Evolutionary conservation across 2,888 invertebrate species (phyloP).

Genomic region (Drosophila kokeensis): DNA sequence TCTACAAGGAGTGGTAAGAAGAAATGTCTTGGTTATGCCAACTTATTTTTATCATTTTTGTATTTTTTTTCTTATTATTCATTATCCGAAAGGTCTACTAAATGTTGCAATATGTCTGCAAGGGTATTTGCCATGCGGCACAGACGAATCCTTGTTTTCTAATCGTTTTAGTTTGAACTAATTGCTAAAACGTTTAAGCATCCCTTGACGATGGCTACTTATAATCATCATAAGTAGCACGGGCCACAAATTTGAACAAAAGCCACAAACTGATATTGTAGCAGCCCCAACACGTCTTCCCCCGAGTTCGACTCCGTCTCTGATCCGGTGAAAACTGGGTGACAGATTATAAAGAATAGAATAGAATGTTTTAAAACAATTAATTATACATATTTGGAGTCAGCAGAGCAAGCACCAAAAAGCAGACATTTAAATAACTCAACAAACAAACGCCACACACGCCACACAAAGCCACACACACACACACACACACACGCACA

Average conservation of each 20-base stretch:
- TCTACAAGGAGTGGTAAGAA: no score
- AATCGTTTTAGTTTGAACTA: constrained; percentile 38
- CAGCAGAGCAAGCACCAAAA: constrained; percentile 43
- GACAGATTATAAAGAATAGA: constrained; percentile 40
- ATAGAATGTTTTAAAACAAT: constrained; percentile 72
- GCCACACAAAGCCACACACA: constrained; percentile 7
- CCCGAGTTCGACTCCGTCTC: background rate
- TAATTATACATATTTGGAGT: constrained; percentile 67
- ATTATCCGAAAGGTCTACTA: background rate
- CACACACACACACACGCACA: constrained; percentile 7
- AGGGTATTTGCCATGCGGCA: background rate
- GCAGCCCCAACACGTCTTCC: constrained; percentile 1
- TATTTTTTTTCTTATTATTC: no score
- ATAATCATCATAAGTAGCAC: constrained; percentile 36
- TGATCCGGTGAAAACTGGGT: constrained; percentile 35
- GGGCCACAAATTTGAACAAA: constrained; percentile 33
- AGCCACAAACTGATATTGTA: constrained; percentile 68
- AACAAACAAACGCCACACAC: constrained; percentile 9
- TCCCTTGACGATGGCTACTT: constrained; percentile 43
- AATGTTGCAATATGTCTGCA: background rate
- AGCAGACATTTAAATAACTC: constrained; percentile 76
- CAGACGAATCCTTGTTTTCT: background rate
- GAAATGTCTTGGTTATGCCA: no score
- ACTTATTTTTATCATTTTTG: no score
- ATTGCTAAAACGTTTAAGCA: constrained; percentile 62